Evolutionary conservation across 2,797 vertebrate species (phyloP).

Genomic region (Eulemur coronatus): DNA sequence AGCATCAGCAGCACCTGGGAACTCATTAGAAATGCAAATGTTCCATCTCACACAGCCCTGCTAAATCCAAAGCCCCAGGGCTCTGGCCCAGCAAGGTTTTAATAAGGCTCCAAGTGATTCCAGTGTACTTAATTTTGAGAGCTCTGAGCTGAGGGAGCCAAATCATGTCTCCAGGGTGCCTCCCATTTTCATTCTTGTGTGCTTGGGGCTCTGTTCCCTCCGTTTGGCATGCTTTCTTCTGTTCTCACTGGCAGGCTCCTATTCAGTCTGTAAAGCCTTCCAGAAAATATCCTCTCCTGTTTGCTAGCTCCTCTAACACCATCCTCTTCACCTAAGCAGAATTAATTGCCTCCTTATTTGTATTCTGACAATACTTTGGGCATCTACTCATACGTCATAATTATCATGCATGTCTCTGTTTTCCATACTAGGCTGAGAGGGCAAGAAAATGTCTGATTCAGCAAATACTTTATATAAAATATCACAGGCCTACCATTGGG

Average conservation of each 20-base stretch:
- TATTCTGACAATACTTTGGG: neutral
- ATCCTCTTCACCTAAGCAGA: neutral
- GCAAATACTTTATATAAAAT: constrained; percentile 12
- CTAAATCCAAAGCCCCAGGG: neutral
- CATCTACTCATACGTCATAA: neutral
- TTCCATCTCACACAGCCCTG: neutral
- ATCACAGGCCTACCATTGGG: neutral
- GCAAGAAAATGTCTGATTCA: neutral
- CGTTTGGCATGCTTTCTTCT: neutral
- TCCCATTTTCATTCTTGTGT: neutral
- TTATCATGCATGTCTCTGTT: neutral
- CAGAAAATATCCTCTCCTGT: neutral
- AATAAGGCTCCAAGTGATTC: neutral
- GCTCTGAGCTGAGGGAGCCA: neutral
- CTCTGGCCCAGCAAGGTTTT: neutral
- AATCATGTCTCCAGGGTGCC: neutral
- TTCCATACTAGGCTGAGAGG: neutral
- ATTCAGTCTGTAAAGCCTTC: neutral
- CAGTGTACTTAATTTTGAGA: neutral
- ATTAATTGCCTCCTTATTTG: neutral
- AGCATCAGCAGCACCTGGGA: neutral
- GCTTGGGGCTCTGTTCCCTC: neutral
- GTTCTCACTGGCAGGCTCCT: neutral
- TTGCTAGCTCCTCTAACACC: neutral
- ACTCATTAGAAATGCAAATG: neutral